Conservation (phyloP, 1,140 invertebrate genomes). For the Sesamia nonagrioides region DNA sequence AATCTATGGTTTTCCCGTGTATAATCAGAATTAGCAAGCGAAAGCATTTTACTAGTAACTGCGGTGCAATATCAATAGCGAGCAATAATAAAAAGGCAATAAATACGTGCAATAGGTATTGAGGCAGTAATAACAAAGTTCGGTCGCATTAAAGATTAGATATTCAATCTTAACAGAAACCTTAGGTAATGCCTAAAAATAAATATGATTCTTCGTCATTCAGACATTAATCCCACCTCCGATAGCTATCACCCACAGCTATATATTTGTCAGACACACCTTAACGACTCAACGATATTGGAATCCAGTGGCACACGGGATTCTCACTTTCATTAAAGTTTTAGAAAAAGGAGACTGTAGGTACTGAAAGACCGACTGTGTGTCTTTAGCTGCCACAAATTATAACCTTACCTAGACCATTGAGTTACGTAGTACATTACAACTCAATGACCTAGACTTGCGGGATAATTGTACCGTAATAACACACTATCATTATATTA, state of each 20-base stretch:
- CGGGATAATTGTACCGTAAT: no score
- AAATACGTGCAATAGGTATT: neutral
- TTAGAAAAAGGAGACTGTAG: no score
- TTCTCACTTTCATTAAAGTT: no score
- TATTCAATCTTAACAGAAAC: neutral
- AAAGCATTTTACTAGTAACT: neutral
- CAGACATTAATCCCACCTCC: constrained; percentile 8
- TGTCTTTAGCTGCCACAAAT: no score
- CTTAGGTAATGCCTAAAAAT: constrained; percentile 26
- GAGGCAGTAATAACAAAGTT: constrained; percentile 4
- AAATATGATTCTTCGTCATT: constrained; percentile 25
- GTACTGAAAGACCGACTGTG: no score
- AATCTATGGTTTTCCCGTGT: neutral
- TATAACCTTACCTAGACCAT: no score
- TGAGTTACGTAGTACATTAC: no score
- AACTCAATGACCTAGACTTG: no score
- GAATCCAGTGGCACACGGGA: neutral
- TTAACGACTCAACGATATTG: neutral
- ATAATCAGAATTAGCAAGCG: neutral
- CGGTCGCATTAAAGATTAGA: neutral
- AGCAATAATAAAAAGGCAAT: neutral
- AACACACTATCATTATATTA: no score
- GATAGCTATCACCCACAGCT: neutral
- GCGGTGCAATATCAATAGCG: neutral
- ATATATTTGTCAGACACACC: neutral